phyloP scores from a whole-genome alignment of 2,113 vertebrate species.

The Steatornis caripensis region DNA sequence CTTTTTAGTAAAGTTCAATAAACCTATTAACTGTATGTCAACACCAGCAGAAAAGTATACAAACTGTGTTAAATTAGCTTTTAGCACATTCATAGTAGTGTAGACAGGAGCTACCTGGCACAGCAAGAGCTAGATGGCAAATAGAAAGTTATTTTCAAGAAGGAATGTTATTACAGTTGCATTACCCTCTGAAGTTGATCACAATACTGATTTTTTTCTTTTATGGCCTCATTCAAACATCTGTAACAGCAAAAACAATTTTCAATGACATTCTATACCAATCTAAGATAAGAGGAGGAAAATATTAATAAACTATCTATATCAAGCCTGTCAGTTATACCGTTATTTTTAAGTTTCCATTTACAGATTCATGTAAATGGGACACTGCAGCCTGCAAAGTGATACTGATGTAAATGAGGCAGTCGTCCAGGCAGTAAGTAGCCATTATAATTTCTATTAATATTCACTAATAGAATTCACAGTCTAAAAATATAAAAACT shows the following conservation, averaged over 20 bases:
- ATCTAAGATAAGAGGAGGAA: not conserved
- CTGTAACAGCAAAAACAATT: not conserved
- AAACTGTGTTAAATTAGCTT: not conserved
- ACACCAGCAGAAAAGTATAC: not conserved
- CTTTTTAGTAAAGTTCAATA: not conserved
- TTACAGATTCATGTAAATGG: not conserved
- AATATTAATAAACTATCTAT: not conserved
- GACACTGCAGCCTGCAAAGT: not conserved
- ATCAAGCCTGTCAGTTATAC: not conserved
- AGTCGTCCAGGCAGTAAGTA: not conserved
- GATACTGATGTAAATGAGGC: not conserved
- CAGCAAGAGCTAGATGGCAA: not conserved
- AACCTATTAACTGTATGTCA: not conserved
- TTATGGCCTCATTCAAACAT: not conserved
- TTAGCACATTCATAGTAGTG: not conserved
- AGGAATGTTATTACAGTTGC: not conserved
- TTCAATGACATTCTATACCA: not conserved
- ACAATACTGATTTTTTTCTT: not conserved
- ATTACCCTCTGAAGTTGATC: conserved; percentile 1
- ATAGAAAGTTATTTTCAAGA: not conserved
- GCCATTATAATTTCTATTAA: not conserved
- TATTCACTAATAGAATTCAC: not conserved
- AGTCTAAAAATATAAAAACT: not conserved
- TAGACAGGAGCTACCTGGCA: not conserved
- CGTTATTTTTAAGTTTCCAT: not conserved